phyloP scores from a whole-genome alignment of 2,888 invertebrate species.

The Ischnura elegans region DNA sequence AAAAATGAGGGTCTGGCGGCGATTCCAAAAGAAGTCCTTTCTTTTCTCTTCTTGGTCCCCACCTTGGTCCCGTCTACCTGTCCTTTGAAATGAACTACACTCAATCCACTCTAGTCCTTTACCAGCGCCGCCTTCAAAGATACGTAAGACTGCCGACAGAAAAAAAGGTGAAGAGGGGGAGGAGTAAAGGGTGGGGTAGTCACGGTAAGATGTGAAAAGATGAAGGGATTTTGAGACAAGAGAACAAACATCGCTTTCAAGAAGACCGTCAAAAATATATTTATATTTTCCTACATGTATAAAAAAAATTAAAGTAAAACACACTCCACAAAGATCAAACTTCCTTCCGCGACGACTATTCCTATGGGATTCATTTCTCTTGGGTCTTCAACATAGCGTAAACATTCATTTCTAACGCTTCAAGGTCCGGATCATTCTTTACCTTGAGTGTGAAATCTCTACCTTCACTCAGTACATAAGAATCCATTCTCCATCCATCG shows the following conservation, averaged over 20 bases:
- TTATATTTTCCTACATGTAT: neutral
- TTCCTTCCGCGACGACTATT: no score
- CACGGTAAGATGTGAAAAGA: neutral
- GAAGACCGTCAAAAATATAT: neutral
- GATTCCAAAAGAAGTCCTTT: neutral
- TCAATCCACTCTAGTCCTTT: neutral
- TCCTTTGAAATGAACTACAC: neutral
- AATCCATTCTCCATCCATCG: no score
- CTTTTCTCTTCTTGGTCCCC: neutral
- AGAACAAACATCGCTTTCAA: neutral
- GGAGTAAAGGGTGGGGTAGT: neutral
- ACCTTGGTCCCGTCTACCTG: neutral
- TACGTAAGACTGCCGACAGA: neutral
- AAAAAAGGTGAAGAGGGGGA: neutral
- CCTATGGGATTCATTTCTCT: no score
- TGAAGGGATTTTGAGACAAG: neutral
- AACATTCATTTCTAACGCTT: no score
- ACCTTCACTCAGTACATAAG: no score
- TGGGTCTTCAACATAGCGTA: no score
- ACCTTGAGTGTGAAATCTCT: no score
- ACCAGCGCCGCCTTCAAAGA: neutral
- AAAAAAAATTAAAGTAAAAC: neutral
- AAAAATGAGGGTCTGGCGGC: neutral
- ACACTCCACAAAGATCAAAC: no score
- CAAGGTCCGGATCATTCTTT: no score